Conservation (phyloP, 2,797 vertebrate genomes). For the Lagorchestes hirsutus region DNA sequence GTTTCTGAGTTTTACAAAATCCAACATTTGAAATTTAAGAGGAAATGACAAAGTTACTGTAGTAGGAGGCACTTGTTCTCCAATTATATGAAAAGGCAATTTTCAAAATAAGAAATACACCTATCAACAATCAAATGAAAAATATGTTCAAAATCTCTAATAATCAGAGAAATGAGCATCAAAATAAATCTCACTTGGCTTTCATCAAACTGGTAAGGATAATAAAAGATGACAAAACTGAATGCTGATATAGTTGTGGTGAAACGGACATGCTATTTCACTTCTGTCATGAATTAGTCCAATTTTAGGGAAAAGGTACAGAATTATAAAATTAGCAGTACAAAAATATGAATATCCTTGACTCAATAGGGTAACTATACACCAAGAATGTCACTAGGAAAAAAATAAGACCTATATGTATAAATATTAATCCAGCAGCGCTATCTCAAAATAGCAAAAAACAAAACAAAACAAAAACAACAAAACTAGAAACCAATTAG, state of each 20-base stretch:
- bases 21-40: neutral
- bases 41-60: neutral
- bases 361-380: no score
- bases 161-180: neutral
- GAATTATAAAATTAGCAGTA: neutral
- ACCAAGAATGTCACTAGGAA: no score
- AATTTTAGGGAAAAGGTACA: neutral
- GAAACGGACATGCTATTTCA: neutral
- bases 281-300: neutral
- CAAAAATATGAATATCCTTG: no score
- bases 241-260: neutral
- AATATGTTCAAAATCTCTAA: neutral
- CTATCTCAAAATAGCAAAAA: neutral
- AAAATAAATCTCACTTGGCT: neutral
- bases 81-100: neutral
- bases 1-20: neutral
- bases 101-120: neutral
- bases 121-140: neutral
- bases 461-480: no score
- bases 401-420: no score
- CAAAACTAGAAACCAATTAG: neutral
- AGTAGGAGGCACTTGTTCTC: neutral
- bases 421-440: neutral
- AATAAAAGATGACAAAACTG: neutral
- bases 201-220: neutral